Base-by-base conservation (phyloP, 2,888 invertebrate species). In the Apamea crenata region DNA sequence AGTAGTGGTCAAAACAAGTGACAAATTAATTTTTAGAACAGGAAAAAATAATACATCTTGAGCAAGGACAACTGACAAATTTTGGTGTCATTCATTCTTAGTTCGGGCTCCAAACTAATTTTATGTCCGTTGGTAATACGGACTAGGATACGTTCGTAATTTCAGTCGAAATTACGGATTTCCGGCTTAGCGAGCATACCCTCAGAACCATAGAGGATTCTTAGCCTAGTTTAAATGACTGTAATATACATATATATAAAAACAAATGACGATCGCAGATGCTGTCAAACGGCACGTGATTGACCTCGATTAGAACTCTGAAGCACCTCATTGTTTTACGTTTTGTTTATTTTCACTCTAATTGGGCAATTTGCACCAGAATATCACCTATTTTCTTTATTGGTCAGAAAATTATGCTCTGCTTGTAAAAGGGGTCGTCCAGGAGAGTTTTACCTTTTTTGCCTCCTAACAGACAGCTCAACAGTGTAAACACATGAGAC, bases 251-350 rank as follows among this genome's bases (percentile, higher is more conserved):
- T 25, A n/a, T 14, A 12, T 36, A 36, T 29, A 69, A 66, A 76
- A 82, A 67, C 59, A 53, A 81, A 83, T 47, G 44, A 36, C 61
- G 56, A 59, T 67, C 81, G 3, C 61, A 69, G 29, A 21, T 61
- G 78, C 44, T 32, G 44, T 25, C 21, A 44, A 67, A 61, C 14
- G 82, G 56, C 25, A 5, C 18, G 40, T 36, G 25, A 71, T 84
- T 81, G 47, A 56, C 67, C 84, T 36, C 21, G 68, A 56, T 84
- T 72, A 84, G 40, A 67, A 67, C 66, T 36, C 18, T 53, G 53
- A 70, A 78, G 29, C n/a, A 44, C 50, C 10, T 59, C 18, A 44
- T 32, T 66, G 32, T 59, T 63, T 80, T 61, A 25, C 50, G 7
- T 25, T 56, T 56, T n/a, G 12, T n/a, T 69, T 80, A 56, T 68